Conservation (phyloP, 2,797 vertebrate species). For the Parauchenoglanis punctatus region DNA sequence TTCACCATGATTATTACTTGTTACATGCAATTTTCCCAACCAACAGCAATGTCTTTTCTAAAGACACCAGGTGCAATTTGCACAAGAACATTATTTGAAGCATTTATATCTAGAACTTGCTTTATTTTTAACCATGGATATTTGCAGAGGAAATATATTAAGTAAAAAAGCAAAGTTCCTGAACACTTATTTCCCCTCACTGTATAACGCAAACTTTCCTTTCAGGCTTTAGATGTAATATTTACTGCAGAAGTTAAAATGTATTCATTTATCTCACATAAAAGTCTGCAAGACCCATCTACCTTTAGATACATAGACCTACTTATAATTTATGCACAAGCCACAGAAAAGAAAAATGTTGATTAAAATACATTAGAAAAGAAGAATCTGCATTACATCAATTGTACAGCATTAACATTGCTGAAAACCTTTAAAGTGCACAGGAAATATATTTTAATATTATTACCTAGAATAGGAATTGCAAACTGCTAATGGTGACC, state of each 20-base stretch:
- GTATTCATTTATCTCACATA: not conserved
- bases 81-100: not conserved
- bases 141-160: not conserved
- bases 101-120: not conserved
- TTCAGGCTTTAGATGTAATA: not conserved
- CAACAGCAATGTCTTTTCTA: not conserved
- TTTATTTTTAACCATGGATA: not conserved
- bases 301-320: not conserved
- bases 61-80: not conserved
- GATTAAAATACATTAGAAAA: not conserved
- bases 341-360: not conserved
- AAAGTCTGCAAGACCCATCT: not conserved
- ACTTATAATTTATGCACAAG: not conserved
- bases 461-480: not conserved
- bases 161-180: not conserved
- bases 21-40: not conserved
- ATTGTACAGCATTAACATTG: not conserved
- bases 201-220: not conserved
- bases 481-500: not conserved
- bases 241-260: not conserved
- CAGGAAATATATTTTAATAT: not conserved
- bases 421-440: not conserved
- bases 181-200: not conserved
- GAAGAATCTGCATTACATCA: not conserved
- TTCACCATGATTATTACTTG: not conserved